Evolutionary conservation across 2,797 vertebrate species (phyloP).

Genomic region (Silurus lanzhouensis): DNA sequence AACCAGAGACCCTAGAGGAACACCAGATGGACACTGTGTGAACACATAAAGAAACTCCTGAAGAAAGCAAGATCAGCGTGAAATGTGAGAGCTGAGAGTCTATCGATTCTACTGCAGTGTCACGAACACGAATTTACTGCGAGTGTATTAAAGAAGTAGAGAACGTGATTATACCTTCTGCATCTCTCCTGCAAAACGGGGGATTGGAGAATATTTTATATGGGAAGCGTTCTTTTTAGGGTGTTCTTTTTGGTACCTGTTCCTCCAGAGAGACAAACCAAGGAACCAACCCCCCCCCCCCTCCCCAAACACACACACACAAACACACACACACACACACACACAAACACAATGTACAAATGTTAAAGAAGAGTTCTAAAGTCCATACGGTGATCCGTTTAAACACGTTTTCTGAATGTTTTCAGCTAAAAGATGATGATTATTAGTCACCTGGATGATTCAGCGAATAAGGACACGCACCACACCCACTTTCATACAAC

Average conservation of each 20-base stretch:
- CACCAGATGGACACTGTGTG: neutral
- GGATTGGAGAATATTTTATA: too few relatives aligned
- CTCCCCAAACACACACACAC: too few relatives aligned
- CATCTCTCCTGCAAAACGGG: neutral
- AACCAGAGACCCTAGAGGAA: neutral
- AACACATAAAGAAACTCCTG: neutral
- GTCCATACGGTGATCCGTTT: too few relatives aligned
- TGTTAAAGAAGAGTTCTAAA: neutral
- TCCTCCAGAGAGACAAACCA: neutral
- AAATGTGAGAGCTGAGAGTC: neutral
- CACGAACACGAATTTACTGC: neutral
- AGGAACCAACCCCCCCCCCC: neutral
- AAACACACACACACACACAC: too few relatives aligned
- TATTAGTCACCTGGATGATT: conserved; percentile 51
- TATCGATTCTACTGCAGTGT: neutral
- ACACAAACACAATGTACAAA: neutral
- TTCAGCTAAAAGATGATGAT: conserved; percentile 20
- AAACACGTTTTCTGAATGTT: neutral
- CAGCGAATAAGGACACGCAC: conserved; percentile 20
- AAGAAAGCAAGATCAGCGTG: neutral
- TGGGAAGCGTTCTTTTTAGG: neutral
- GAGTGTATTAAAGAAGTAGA: neutral
- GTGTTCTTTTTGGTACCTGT: neutral
- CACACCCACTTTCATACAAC: conserved; percentile 30
- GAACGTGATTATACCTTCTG: neutral